Conservation (phyloP, 2,888 invertebrate genomes). For the Lasioglossum calceatum region DNA sequence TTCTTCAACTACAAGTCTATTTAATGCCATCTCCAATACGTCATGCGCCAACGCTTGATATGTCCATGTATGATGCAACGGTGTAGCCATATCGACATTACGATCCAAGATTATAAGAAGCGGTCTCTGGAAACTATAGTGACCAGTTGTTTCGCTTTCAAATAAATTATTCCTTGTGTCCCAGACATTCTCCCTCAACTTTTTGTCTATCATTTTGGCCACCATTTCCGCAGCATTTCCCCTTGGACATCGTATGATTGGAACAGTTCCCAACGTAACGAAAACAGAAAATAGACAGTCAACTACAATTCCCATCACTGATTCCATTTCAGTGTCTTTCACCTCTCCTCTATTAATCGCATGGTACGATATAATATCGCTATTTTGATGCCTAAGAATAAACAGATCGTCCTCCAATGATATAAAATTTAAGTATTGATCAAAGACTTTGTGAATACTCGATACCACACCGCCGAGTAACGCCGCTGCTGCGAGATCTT, state of each 20-base stretch:
- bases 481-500: conserved; percentile 97
- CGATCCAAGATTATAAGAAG: conserved; percentile 96
- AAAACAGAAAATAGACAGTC: conserved; percentile 99
- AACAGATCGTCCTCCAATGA: conserved; percentile 99
- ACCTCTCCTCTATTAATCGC: conserved; percentile 97
- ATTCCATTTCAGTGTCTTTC: conserved; percentile 97
- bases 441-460: conserved; percentile 96
- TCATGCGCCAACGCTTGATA: conserved; percentile 99
- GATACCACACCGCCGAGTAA: conserved; percentile 96
- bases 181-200: conserved; percentile 97
- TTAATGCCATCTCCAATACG: conserved; percentile 95
- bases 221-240: conserved; percentile 99
- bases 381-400: conserved; percentile 96
- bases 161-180: conserved; percentile 98
- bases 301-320: conserved; percentile 96
- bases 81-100: conserved; percentile 98
- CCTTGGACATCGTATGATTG: conserved; percentile 91
- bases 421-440: conserved; percentile 99
- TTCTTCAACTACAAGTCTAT: conserved; percentile 91
- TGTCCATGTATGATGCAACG: conserved; percentile 99
- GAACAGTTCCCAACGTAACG: conserved; percentile 94
- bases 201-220: conserved; percentile 98
- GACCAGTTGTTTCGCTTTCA: conserved; percentile 91
- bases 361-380: conserved; percentile 96
- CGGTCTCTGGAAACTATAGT: conserved; percentile 95